A percentile compares a stretch with the other conserved stretches of the same genome.
phyloP scores from a whole-genome alignment of 1,140 invertebrate species.

The Drosophila santomea region DNA sequence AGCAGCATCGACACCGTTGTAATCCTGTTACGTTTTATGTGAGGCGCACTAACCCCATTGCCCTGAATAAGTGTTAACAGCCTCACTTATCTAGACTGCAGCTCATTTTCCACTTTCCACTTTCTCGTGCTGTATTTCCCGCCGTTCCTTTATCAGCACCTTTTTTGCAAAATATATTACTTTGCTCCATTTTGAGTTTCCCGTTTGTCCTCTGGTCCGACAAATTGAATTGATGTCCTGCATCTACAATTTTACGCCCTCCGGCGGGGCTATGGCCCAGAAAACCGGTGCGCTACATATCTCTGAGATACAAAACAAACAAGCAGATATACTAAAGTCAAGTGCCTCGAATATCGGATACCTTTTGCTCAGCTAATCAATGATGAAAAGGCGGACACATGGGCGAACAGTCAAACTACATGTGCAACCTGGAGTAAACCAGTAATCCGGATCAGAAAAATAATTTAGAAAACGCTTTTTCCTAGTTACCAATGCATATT shows the following conservation, averaged over 20 bases:
- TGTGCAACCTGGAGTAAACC: too few species aligned
- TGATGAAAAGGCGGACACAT: too few species aligned
- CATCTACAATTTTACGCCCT: constrained; percentile 33
- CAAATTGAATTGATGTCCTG: constrained; percentile 50
- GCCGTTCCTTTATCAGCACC: constrained; percentile 16
- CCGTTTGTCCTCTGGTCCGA: constrained; percentile 21
- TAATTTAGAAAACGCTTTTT: too few species aligned
- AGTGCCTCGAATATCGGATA: too few species aligned
- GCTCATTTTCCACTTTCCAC: constrained; percentile 46
- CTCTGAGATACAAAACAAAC: constrained; percentile 11
- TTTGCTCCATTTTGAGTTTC: constrained; percentile 24
- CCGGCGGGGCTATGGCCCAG: constrained; percentile 25
- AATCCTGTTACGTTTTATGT: constrained; percentile 43
- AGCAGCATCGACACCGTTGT: constrained; percentile 43
- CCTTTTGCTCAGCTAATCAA: too few species aligned
- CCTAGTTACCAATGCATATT: too few species aligned
- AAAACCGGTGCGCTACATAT: constrained; percentile 9
- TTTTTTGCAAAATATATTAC: constrained; percentile 37
- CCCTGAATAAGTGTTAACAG: constrained; percentile 46
- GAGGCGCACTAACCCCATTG: constrained; percentile 10
- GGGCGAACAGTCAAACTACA: too few species aligned
- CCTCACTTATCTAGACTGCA: constrained; percentile 45
- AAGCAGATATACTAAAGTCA: too few species aligned
- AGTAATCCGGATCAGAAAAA: too few species aligned
- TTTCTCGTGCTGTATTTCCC: constrained; percentile 16